Conservation (phyloP, 2,888 invertebrate genomes). For the Quadriops clusia region DNA sequence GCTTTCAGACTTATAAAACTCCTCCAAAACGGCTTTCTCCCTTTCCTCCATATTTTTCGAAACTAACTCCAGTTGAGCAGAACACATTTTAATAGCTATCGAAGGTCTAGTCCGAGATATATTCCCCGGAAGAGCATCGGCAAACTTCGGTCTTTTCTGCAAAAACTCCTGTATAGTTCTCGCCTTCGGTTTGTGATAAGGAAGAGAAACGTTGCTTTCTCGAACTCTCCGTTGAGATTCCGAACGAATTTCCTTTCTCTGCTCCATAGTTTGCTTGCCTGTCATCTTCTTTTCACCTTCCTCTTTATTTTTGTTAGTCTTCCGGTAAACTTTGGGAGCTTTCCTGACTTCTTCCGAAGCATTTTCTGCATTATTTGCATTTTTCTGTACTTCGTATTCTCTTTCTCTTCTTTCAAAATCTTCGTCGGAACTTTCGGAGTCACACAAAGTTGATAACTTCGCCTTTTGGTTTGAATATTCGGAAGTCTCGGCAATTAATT, state of each 20-base stretch:
- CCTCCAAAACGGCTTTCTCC: conserved; percentile 60
- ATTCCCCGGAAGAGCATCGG: conserved; percentile 29
- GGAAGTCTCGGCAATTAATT: conserved; percentile 14
- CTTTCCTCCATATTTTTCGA: conserved; percentile 58
- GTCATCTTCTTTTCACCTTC: too few relatives aligned
- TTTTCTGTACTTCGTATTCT: conserved; percentile 9
- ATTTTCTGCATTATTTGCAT: conserved; percentile 12
- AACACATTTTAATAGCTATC: conserved; percentile 52
- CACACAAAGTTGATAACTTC: conserved; percentile 39
- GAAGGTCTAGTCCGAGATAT: conserved; percentile 32
- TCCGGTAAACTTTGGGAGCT: too few relatives aligned
- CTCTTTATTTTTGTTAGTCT: too few relatives aligned
- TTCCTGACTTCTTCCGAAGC: conserved; percentile 2
- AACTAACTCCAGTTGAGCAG: conserved; percentile 50
- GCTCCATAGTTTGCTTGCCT: conserved; percentile 54
- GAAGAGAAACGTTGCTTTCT: conserved; percentile 63
- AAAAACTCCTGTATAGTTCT: conserved; percentile 71
- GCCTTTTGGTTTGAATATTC: conserved; percentile 17
- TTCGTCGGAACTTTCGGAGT: conserved; percentile 44
- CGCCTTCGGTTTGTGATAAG: conserved; percentile 78
- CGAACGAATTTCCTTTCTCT: conserved; percentile 66
- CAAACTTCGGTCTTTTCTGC: conserved; percentile 38
- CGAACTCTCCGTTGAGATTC: conserved; percentile 73
- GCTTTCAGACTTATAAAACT: conserved; percentile 64
- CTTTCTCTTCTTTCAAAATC: too few relatives aligned